Evolutionary conservation across 2,888 invertebrate genomes (phyloP).

Genomic region (Archips crataeganus): DNA sequence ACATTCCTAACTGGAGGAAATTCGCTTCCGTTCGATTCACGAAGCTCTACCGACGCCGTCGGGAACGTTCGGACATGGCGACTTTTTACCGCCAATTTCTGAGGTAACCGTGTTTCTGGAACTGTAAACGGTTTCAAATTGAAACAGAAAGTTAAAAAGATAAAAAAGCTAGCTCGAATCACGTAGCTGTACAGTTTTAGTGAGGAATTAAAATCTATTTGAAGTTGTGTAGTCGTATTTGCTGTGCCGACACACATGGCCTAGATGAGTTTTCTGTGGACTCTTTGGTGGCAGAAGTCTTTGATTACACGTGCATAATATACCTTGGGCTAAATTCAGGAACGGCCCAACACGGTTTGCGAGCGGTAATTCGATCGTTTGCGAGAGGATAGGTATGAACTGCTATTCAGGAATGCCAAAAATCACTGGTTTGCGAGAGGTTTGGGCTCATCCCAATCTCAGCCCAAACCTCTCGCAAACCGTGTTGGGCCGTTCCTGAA

Average conservation of each 20-base stretch:
- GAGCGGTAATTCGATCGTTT: too few relatives aligned
- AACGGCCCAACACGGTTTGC: too few relatives aligned
- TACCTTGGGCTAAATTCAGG: too few relatives aligned
- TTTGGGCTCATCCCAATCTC: too few relatives aligned
- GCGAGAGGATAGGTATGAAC: too few relatives aligned
- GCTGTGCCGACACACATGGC: background rate
- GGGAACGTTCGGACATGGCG: conserved; percentile 7
- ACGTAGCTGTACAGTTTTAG: background rate
- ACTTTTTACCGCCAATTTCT: conserved; percentile 6
- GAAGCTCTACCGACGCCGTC: background rate
- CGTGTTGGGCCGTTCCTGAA: too few relatives aligned
- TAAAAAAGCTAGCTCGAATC: background rate
- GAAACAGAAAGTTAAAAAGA: conserved; percentile 11
- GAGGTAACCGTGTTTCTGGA: conserved; percentile 6
- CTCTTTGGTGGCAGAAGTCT: too few relatives aligned
- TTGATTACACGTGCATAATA: too few relatives aligned
- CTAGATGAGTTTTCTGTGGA: background rate
- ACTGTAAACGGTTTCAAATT: conserved; percentile 21
- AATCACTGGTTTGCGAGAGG: too few relatives aligned
- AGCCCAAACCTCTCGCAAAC: too few relatives aligned
- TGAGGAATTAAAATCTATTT: background rate
- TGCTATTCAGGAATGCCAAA: too few relatives aligned
- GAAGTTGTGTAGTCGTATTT: background rate
- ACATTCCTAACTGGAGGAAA: background rate
- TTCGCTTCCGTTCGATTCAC: conserved; percentile 7